phyloP scores from a whole-genome alignment of 1,140 invertebrate genomes.

The Tenebrio molitor region DNA sequence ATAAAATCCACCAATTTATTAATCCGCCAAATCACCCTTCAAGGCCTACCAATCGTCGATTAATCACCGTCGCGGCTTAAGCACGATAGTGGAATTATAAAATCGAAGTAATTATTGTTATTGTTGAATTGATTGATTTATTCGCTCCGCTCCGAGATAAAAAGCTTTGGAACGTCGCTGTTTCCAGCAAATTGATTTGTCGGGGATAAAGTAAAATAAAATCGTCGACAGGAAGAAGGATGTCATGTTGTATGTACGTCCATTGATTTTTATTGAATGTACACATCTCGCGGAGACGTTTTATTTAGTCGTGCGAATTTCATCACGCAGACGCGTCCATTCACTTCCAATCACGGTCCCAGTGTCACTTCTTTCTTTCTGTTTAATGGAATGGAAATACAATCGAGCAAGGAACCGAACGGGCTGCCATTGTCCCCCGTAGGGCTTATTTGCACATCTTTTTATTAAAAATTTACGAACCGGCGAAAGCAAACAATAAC shows the following conservation, averaged over 20 bases:
- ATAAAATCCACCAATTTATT: no score
- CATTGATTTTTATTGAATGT: no score
- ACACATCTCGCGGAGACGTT: no score
- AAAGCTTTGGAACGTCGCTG: background rate
- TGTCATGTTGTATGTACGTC: no score
- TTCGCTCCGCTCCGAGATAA: background rate
- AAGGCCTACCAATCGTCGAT: no score
- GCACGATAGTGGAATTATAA: no score
- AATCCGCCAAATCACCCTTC: no score
- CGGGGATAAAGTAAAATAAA: background rate
- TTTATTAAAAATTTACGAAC: slow-evolving; percentile 19
- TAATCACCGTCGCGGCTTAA: no score
- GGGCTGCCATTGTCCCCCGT: slow-evolving; percentile 4
- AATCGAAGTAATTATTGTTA: no score
- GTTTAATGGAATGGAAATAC: slow-evolving; percentile 38
- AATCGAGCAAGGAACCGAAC: slow-evolving; percentile 19
- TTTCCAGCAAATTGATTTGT: background rate
- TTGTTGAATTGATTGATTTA: slow-evolving; percentile 20
- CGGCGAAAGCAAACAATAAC: background rate
- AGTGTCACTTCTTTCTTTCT: slow-evolving; percentile 34
- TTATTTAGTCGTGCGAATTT: slow-evolving; percentile 22
- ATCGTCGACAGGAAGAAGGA: slow-evolving; percentile 9
- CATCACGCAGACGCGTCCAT: slow-evolving; percentile 5
- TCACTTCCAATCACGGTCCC: slow-evolving; percentile 21
- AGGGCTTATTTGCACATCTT: slow-evolving; percentile 18